Base-by-base conservation (phyloP, 2,888 invertebrate species). In the Megamerina dolium region DNA sequence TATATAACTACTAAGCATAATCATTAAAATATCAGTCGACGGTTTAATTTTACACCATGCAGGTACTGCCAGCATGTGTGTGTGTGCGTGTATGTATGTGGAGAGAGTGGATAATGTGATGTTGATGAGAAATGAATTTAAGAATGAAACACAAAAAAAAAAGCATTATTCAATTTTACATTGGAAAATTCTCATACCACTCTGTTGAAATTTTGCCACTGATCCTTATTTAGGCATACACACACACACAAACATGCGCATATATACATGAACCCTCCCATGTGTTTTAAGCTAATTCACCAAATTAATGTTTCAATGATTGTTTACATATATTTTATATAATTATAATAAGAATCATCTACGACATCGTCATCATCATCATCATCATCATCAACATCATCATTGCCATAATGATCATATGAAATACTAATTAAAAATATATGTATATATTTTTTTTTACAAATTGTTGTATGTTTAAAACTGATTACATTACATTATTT, bases 11-110 rank as follows among this genome's bases (percentile, higher is more conserved):
- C 46, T 51, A 53, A 49, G 38, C 49, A 51, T 52, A 50, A 50
- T 48, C 53, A 54, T 60, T 64, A 66, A 56, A 63, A 59, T 66
- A 65, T 65, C 65, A 65, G 65, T 65, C 65, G 63, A 65, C 60
- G 62, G 58, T 57, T 59, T 52, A 32, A 34, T 30, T 38, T 29
- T 41, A 31, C 14, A 32, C 37, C n/a, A 19, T 41, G 41, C 41
- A 45, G 17, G 32, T 42, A 42, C 37, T 40, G 38, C 37, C 18
- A 35, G 17, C n/a, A n/a, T n/a, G n/a, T n/a, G n/a, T n/a, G n/a
- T n/a, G n/a, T n/a, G n/a, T n/a, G n/a, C n/a, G n/a, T n/a, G n/a
- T n/a, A n/a, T n/a, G n/a, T n/a, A n/a, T n/a, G n/a, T n/a, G n/a
- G n/a, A n/a, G n/a, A n/a, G n/a, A n/a, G n/a, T n/a, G n/a, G n/a